phyloP scores from a whole-genome alignment of 1,140 invertebrate species.

The Drosophila yakuba region DNA sequence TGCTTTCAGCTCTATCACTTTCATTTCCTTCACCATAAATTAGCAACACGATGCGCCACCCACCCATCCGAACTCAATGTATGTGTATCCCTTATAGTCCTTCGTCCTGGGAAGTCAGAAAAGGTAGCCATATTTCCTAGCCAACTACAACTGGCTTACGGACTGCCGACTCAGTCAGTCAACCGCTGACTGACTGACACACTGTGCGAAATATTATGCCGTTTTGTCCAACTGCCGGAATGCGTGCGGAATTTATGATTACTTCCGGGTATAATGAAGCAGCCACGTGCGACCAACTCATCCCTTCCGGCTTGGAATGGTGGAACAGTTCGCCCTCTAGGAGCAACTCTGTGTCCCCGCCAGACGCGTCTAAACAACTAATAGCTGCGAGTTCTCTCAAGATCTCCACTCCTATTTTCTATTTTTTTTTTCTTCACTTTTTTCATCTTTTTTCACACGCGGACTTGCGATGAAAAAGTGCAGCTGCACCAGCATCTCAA shows the following conservation, averaged over 20 bases:
- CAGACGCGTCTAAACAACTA: conserved; percentile 73
- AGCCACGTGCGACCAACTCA: conserved; percentile 60
- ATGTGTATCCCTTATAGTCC: conserved; percentile 5
- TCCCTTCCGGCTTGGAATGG: conserved; percentile 11
- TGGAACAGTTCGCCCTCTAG: not conserved
- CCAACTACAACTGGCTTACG: conserved; percentile 39
- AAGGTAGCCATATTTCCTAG: conserved; percentile 64
- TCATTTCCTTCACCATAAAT: conserved; percentile 81
- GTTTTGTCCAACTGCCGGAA: conserved; percentile 48
- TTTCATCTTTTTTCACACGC: conserved; percentile 12
- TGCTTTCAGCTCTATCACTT: conserved; percentile 83
- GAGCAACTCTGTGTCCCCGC: conserved; percentile 29
- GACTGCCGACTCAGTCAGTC: conserved; percentile 13
- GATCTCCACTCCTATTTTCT: conserved; percentile 44
- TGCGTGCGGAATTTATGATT: conserved; percentile 78
- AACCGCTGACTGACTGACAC: conserved; percentile 23
- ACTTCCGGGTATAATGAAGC: conserved; percentile 78
- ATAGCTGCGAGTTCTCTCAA: conserved; percentile 69
- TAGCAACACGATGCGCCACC: conserved; percentile 65
- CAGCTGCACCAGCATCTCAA: conserved; percentile 58
- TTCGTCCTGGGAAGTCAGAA: conserved; percentile 17
- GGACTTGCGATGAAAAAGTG: conserved; percentile 49
- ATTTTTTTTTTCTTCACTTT: not conserved
- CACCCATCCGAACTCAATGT: not conserved
- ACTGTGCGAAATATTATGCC: conserved; percentile 58